Conservation (phyloP, 2,888 invertebrate genomes). For the Thera obeliscata region DNA sequence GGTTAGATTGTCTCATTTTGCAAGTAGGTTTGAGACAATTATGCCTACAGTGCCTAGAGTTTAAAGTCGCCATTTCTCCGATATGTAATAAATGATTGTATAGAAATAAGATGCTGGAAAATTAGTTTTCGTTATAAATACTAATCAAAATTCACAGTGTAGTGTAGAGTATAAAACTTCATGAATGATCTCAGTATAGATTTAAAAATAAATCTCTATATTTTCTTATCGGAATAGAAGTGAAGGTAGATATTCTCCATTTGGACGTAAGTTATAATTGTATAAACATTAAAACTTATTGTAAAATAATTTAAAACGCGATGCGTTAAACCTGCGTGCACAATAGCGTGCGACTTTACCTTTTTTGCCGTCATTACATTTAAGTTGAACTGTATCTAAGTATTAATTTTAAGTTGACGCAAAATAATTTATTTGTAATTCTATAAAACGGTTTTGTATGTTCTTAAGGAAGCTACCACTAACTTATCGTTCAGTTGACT, state of each 20-base stretch:
- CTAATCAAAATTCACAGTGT: not conserved
- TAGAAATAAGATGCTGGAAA: not conserved
- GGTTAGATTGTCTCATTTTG: too few species aligned
- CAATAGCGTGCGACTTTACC: not conserved
- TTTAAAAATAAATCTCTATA: not conserved
- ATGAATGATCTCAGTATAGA: not conserved
- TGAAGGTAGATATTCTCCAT: not conserved
- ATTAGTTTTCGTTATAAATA: not conserved
- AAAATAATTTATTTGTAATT: too few species aligned
- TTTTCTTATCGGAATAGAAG: not conserved
- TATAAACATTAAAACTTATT: not conserved
- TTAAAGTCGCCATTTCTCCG: not conserved
- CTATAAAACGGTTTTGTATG: too few species aligned
- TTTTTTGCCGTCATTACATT: too few species aligned
- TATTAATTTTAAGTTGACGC: too few species aligned
- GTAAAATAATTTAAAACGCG: not conserved
- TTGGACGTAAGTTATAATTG: not conserved
- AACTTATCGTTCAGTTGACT: too few species aligned
- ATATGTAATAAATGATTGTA: not conserved
- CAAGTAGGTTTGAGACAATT: too few species aligned
- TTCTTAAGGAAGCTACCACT: too few species aligned
- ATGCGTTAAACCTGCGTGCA: too few species aligned
- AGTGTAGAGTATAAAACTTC: too few species aligned
- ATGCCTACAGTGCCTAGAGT: not conserved
- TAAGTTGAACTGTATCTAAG: too few species aligned